These are phyloP conservation scores for Tetragonula carbonaria DNA, from an alignment of 2,888 invertebrate genomes.

Conservation along the genomic window DNA sequence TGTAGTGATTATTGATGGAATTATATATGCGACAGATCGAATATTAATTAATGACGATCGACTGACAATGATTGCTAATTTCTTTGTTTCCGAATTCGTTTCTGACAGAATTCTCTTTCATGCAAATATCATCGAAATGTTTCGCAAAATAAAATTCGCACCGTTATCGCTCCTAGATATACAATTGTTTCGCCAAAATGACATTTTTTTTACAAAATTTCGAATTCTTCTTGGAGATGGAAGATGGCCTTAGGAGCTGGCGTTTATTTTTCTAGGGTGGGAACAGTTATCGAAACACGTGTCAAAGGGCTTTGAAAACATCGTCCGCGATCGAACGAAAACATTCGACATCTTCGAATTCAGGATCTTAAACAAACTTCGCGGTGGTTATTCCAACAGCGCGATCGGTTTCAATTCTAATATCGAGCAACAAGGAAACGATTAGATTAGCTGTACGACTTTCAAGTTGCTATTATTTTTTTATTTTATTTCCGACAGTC, in stretches of 20 bases:
- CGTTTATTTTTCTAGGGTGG: neutral
- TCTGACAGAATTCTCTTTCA: too few relatives aligned
- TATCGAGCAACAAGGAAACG: neutral
- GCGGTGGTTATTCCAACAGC: neutral
- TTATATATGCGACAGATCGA: too few relatives aligned
- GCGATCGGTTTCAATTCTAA: neutral
- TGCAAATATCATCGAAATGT: too few relatives aligned
- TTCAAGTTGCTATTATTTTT: too few relatives aligned
- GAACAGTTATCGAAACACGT: constrained; percentile 12
- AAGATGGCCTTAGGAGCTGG: neutral
- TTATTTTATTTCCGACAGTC: too few relatives aligned
- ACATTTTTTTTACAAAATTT: neutral
- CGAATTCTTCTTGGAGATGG: neutral
- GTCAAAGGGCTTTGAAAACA: constrained; percentile 13
- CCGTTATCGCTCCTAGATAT: too few relatives aligned
- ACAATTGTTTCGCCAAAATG: too few relatives aligned
- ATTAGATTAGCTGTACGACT: neutral
- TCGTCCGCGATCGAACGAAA: constrained; percentile 22
- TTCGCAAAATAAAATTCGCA: too few relatives aligned
- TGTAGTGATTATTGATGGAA: too few relatives aligned
- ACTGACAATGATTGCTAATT: too few relatives aligned
- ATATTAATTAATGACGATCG: too few relatives aligned
- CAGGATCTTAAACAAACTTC: neutral
- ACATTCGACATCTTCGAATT: neutral
- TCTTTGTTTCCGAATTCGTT: too few relatives aligned